These are phyloP conservation scores for Platynereis dumerilii DNA, from an alignment of 2,888 invertebrate genomes.

Conservation along the genomic window DNA sequence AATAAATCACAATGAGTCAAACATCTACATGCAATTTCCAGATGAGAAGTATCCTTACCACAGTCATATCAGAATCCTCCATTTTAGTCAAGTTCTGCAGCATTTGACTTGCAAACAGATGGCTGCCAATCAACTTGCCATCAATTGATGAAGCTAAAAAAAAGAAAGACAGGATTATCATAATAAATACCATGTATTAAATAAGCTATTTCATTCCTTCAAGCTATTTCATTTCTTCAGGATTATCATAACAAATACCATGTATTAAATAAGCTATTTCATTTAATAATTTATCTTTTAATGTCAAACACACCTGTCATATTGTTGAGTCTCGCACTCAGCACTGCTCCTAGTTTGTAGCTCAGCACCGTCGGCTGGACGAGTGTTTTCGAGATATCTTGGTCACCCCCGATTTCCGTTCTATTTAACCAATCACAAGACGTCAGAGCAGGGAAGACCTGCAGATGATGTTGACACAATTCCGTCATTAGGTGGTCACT, in stretches of 20 bases:
- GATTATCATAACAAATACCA: no score
- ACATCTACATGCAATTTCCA: no score
- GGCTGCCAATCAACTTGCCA: slow-evolving; percentile 46
- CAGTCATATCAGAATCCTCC: no score
- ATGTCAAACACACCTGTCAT: no score
- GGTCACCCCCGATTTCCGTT: no score
- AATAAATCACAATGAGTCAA: background rate
- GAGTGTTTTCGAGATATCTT: slow-evolving; percentile 14
- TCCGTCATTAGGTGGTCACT: background rate
- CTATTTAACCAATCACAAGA: no score
- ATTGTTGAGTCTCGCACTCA: slow-evolving; percentile 21
- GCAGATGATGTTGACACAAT: slow-evolving; percentile 10
- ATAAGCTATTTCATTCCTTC: no score
- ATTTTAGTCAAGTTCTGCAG: slow-evolving; percentile 33
- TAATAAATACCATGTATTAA: no score
- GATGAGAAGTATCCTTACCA: no score
- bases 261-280: no score
- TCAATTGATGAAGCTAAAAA: slow-evolving; percentile 29
- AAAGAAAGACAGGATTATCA: background rate
- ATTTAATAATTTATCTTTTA: no score
- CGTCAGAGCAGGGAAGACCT: slow-evolving; percentile 4
- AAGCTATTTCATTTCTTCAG: no score
- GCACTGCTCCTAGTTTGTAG: slow-evolving; percentile 44
- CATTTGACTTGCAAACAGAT: slow-evolving; percentile 44
- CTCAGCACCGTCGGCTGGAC: slow-evolving; percentile 43